Evolutionary conservation across 2,888 invertebrate species (phyloP).

Genomic region (Eupithecia tripunctaria): DNA sequence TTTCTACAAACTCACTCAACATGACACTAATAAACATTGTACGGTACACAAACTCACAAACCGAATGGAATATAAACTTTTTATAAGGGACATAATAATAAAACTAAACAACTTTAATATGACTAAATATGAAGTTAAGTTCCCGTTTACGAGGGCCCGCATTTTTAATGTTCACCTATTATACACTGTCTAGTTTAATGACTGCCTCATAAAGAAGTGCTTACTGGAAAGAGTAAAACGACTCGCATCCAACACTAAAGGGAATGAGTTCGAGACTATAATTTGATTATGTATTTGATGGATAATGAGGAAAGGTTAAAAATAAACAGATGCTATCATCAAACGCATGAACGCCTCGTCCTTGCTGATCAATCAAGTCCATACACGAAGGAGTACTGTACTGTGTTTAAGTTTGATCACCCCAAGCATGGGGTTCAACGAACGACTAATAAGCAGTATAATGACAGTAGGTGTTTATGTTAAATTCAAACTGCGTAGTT

Average conservation of each 20-base stretch:
- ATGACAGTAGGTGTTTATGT: conserved; percentile 42
- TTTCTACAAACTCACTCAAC: not conserved
- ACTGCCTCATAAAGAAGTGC: conserved; percentile 15
- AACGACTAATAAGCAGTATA: conserved; percentile 51
- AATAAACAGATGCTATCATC: conserved; percentile 32
- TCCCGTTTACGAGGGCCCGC: conserved; percentile 42
- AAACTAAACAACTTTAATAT: conserved; percentile 45
- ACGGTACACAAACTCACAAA: not conserved
- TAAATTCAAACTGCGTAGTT: conserved; percentile 40
- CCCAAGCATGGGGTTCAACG: conserved; percentile 58
- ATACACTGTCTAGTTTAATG: conserved; percentile 42
- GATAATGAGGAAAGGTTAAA: conserved; percentile 20
- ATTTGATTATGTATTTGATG: conserved; percentile 1
- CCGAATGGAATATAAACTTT: conserved; percentile 38
- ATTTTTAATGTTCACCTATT: conserved; percentile 39
- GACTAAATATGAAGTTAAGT: conserved; percentile 47
- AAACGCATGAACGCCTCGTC: conserved; percentile 42
- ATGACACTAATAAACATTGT: conserved; percentile 5
- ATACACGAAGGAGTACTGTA: conserved; percentile 47
- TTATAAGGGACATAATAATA: conserved; percentile 48
- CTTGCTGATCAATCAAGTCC: conserved; percentile 49
- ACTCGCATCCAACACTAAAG: not conserved
- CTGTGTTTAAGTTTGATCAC: conserved; percentile 58
- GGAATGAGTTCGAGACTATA: not conserved
- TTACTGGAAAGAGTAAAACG: not conserved